Conservation (phyloP, 2,888 invertebrate genomes). For the Drosophila nr. medialis region DNA sequence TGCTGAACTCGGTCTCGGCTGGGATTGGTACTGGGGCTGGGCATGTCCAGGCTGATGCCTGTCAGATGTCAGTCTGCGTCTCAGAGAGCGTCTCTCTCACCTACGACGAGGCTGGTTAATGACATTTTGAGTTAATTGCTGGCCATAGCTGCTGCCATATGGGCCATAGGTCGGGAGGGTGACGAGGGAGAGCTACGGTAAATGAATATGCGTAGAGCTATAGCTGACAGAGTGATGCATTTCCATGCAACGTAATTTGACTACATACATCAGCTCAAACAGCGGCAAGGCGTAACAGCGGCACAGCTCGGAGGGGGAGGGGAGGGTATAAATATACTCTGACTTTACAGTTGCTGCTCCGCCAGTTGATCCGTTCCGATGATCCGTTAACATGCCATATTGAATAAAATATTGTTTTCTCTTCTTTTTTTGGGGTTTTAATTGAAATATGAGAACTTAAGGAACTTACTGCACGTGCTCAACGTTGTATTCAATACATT, state of each 20-base stretch:
- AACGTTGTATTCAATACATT: conserved; percentile 6
- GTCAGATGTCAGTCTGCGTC: conserved; percentile 76
- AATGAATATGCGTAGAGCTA: conserved; percentile 63
- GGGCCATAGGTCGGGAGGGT: conserved; percentile 47
- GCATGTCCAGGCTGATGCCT: conserved; percentile 65
- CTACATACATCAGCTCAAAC: conserved; percentile 59
- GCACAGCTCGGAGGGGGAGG: conserved; percentile 7
- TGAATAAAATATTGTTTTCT: conserved; percentile 21
- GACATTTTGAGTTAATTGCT: conserved; percentile 79
- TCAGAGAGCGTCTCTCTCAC: conserved; percentile 60
- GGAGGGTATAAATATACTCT: conserved; percentile 15
- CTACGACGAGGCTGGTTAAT: conserved; percentile 73
- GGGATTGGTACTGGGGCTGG: conserved; percentile 11
- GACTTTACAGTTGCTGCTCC: conserved; percentile 28
- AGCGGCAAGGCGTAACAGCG: conserved; percentile 28
- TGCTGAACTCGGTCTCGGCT: conserved; percentile 45
- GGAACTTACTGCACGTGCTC: conserved; percentile 9
- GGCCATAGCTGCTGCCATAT: conserved; percentile 64
- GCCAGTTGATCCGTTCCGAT: conserved; percentile 54
- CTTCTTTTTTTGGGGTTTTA: neutral
- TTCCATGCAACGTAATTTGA: conserved; percentile 79
- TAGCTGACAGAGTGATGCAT: conserved; percentile 39
- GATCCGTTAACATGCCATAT: conserved; percentile 50
- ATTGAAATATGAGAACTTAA: conserved; percentile 35
- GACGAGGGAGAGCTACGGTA: conserved; percentile 54